Evolutionary conservation across 2,888 invertebrate species (phyloP).

Genomic region (Scelioninae gen. 2): DNA sequence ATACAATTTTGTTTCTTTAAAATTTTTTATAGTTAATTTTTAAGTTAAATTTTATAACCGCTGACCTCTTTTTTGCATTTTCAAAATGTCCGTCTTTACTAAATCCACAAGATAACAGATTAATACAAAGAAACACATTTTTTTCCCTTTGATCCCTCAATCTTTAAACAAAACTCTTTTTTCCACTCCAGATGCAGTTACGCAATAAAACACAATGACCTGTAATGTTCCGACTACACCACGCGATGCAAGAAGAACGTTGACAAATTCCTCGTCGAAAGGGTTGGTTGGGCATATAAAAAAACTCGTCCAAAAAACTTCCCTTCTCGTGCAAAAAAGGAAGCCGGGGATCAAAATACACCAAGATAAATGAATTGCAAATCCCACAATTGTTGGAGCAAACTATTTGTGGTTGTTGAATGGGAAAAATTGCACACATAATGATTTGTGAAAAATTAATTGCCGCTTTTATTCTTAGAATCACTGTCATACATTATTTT

Average conservation of each 20-base stretch:
- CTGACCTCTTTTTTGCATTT: no score
- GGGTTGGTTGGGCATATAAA: constrained; percentile 4
- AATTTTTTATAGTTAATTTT: no score
- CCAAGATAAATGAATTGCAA: constrained; percentile 22
- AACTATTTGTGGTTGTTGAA: constrained; percentile 6
- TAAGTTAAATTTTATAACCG: no score
- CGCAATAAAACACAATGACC: constrained; percentile 18
- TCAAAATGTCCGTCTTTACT: no score
- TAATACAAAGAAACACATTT: constrained; percentile 3
- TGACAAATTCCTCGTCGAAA: constrained; percentile 11
- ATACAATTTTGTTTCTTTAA: no score
- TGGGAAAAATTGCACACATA: background rate
- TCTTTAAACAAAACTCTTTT: constrained; percentile 16
- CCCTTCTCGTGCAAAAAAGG: background rate
- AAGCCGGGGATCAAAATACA: constrained; percentile 3
- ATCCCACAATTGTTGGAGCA: constrained; percentile 1
- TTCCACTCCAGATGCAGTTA: constrained; percentile 25
- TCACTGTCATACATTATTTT: no score
- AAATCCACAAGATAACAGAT: background rate
- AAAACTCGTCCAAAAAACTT: constrained; percentile 8
- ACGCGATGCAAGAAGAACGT: constrained; percentile 10
- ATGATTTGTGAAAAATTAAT: no score
- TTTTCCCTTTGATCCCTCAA: background rate
- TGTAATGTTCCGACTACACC: background rate
- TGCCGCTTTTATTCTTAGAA: no score